Conservation (phyloP, 2,888 invertebrate genomes). For the Drosophila anceps region DNA sequence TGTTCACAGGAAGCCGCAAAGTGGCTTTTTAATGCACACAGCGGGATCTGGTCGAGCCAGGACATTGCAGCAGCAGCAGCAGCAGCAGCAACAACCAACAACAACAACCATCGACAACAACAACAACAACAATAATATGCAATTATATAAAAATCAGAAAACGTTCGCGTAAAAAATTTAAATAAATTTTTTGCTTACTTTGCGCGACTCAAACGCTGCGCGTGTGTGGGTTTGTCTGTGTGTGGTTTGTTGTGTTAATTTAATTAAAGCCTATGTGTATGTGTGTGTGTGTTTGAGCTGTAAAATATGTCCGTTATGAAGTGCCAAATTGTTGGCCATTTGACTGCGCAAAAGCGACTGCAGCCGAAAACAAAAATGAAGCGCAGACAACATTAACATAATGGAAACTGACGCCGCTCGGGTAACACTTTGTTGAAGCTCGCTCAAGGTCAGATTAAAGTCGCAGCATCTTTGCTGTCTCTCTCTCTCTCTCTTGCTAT, state of each 20-base stretch:
- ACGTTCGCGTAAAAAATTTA: constrained; percentile 35
- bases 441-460: constrained; percentile 60
- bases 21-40: constrained; percentile 81
- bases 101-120: constrained; percentile 23
- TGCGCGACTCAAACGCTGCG: constrained; percentile 47
- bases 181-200: constrained; percentile 67
- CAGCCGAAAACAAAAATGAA: constrained; percentile 23
- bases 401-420: constrained; percentile 37
- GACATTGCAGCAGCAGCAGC: constrained; percentile 19
- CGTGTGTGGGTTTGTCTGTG: constrained; percentile 24
- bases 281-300: constrained; percentile 15
- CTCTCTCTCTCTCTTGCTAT: neutral
- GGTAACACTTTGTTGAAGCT: constrained; percentile 4
- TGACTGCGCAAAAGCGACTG: constrained; percentile 38
- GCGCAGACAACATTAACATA: constrained; percentile 44
- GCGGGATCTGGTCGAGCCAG: constrained; percentile 59
- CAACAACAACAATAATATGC: constrained; percentile 51
- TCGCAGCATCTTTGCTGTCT: constrained; percentile 11
- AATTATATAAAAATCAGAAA: constrained; percentile 74
- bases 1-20: constrained; percentile 77
- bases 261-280: constrained; percentile 62
- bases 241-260: constrained; percentile 76
- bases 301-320: constrained; percentile 53
- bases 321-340: constrained; percentile 63
- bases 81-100: constrained; percentile 15